Base-by-base conservation (phyloP, 2,113 vertebrate genomes). In the Cyphomyrus discorhynchus region DNA sequence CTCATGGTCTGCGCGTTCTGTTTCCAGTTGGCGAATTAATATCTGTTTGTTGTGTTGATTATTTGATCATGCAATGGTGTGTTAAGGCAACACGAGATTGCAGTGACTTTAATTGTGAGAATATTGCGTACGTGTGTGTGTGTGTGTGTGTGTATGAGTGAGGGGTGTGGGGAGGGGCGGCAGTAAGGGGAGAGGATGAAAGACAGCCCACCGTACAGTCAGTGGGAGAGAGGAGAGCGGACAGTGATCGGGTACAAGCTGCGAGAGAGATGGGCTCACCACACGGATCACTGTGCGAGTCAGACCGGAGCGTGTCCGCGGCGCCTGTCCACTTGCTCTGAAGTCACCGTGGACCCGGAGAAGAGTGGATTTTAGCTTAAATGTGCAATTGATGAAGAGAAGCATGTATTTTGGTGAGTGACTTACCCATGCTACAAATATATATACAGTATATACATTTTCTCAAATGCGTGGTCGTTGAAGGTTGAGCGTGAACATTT, bases 401-500 rank as follows among this genome's bases (percentile, higher is more conserved):
- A 89, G 39, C 52, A 89, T 89, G 89, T 89, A 85, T 89, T 89
- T 89, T 49, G 89, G 89, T 89, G 35, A 89, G 89, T 89, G 50
- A 56, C 10, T 62, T 35, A 19, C 19, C 46, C 8, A 42, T 19
- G 70, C 42, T 35, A 9, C n/a, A 9, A 9, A 62, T n/a, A 50
- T 1, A 50, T 13, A 13, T 50, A 50, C 13, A 39, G 3, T 13
- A 3, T 50, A 50, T 50, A 13, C 13, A 1, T 46, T 13, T 62
- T 50, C 10, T 31, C 24, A 27, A 31, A 35, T 49, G 49, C 84
- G 84, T 86, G 84, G 21, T 52, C 5, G 84, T 31, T 86, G 24
- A n/a, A 52, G 47, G 84, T 11, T 24, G 42, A 50, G 47, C 42
- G 74, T 35, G 39, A 42, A 27, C 2, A 46, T 66, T 45, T n/a